phyloP scores from a whole-genome alignment of 2,888 invertebrate genomes.

The Pyrrhosoma nymphula region DNA sequence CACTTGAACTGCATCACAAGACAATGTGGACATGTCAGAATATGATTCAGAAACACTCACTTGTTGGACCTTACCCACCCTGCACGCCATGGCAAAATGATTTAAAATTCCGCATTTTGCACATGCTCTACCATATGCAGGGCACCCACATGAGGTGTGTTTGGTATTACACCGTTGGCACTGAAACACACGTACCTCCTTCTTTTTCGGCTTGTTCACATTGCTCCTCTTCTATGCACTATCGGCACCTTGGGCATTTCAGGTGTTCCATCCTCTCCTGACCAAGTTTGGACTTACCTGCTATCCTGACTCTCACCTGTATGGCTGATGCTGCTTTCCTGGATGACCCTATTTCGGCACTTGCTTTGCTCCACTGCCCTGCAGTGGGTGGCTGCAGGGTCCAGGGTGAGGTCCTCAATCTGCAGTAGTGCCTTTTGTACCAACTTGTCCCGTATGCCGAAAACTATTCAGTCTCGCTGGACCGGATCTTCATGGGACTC shows the following conservation, averaged over 20 bases:
- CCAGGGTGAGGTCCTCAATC: background rate
- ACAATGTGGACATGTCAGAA: background rate
- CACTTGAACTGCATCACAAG: background rate
- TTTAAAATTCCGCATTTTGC: background rate
- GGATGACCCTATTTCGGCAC: background rate
- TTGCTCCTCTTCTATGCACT: background rate
- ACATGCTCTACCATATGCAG: background rate
- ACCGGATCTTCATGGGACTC: background rate
- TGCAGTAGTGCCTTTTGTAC: background rate
- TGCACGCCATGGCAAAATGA: background rate
- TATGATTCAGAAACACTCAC: background rate
- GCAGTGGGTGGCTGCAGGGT: background rate
- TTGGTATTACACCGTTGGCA: background rate
- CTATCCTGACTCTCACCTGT: background rate
- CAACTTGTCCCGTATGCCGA: background rate
- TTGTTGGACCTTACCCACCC: background rate
- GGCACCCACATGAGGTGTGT: background rate
- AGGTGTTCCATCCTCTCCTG: background rate
- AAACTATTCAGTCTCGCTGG: background rate
- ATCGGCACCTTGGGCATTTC: background rate
- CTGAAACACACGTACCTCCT: background rate
- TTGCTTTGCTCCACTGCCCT: slow-evolving; percentile 23
- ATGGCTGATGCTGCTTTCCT: background rate
- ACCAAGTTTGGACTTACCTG: background rate
- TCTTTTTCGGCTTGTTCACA: background rate